Percentiles rank a stretch among this genome's conserved stretches.
phyloP scores from a whole-genome alignment of 2,113 vertebrate genomes.

The Halichoeres trimaculatus region DNA sequence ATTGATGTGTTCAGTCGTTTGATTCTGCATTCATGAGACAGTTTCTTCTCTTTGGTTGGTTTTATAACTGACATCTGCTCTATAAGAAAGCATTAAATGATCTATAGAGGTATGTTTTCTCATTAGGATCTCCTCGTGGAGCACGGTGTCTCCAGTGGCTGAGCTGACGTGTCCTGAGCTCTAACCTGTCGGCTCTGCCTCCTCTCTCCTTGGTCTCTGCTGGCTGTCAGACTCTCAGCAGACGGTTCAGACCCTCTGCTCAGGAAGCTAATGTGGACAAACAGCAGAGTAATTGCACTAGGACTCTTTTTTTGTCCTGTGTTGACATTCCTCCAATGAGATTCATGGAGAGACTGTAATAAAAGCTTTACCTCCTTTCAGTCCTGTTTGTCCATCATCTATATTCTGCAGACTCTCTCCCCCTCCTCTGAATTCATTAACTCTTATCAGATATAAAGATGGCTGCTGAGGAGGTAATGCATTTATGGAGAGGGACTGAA shows the following conservation, averaged over 20 bases:
- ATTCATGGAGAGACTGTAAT: conserved; percentile 51
- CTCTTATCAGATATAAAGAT: conserved; percentile 67
- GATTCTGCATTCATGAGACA: too few relatives aligned
- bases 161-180: background rate
- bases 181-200: conserved; percentile 25
- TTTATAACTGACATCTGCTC: background rate
- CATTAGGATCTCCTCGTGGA: background rate
- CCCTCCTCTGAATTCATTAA: conserved; percentile 59
- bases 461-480: conserved; percentile 32
- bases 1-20: too few relatives aligned
- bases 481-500: conserved; percentile 41
- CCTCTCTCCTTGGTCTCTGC: conserved; percentile 39
- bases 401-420: conserved; percentile 47
- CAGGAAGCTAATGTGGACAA: conserved; percentile 64
- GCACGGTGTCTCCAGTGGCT: background rate
- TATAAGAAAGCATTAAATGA: background rate
- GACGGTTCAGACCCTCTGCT: conserved; percentile 34
- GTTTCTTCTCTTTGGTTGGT: too few relatives aligned
- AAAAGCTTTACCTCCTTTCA: conserved; percentile 13
- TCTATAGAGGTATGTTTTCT: background rate
- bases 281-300: conserved; percentile 65
- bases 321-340: conserved; percentile 46
- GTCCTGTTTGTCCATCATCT: conserved; percentile 32
- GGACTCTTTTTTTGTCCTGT: conserved; percentile 39
- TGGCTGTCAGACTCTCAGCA: conserved; percentile 32